These are phyloP conservation scores for Gryllus bimaculatus DNA, from an alignment of 1,140 invertebrate genomes.

Conservation along the genomic window DNA sequence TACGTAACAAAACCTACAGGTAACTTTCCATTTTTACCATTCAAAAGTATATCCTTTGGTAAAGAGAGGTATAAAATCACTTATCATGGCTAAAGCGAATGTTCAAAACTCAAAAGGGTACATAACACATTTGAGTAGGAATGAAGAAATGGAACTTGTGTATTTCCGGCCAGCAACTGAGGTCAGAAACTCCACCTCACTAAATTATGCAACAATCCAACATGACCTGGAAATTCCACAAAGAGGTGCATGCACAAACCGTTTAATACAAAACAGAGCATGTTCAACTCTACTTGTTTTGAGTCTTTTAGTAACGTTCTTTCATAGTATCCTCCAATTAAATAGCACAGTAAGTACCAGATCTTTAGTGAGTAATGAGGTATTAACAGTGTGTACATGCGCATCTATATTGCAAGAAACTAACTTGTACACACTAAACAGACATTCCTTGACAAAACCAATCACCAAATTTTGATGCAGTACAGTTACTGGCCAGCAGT, in stretches of 20 bases:
- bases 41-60: not conserved
- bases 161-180: constrained; percentile 6
- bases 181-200: not conserved
- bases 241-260: not conserved
- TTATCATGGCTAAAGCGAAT: not conserved
- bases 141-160: constrained; percentile 15
- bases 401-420: no score
- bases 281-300: not conserved
- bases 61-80: not conserved
- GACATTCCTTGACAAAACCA: no score
- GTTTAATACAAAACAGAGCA: not conserved
- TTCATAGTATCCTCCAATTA: no score
- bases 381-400: not conserved
- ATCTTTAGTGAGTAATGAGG: not conserved
- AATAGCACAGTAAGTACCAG: no score
- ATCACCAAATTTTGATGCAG: no score
- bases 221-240: not conserved
- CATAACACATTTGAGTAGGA: constrained; percentile 10
- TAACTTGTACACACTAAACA: no score
- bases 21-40: not conserved
- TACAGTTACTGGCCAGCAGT: no score
- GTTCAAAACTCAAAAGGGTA: constrained; percentile 11
- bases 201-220: not conserved
- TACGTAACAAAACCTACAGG: not conserved
- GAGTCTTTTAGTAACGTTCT: not conserved